Evolutionary conservation across 2,113 vertebrate genomes (phyloP).

Genomic region (Rattus rattus): DNA sequence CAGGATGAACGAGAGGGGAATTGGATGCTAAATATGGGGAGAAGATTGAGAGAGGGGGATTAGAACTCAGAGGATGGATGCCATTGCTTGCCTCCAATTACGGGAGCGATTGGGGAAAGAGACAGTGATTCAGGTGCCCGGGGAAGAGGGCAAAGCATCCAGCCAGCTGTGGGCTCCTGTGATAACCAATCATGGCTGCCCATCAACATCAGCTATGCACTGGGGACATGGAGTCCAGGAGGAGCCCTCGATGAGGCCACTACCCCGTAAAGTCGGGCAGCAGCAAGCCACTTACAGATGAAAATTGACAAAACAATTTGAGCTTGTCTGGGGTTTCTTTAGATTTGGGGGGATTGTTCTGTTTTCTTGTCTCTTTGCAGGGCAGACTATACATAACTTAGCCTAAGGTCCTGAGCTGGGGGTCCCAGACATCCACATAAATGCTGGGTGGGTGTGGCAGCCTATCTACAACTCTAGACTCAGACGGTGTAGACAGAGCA

Average conservation of each 20-base stretch:
- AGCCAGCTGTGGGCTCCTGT: no score
- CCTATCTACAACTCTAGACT: not conserved
- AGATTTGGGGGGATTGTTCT: no score
- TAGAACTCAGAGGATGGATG: not conserved
- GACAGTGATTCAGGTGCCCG: not conserved
- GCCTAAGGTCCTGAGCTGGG: not conserved
- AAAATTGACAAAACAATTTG: rapidly evolving
- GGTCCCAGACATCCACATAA: not conserved
- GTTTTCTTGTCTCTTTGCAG: not conserved
- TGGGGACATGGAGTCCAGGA: not conserved
- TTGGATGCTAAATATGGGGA: not conserved
- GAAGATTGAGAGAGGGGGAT: not conserved
- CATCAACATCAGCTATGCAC: not conserved
- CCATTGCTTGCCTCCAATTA: not conserved
- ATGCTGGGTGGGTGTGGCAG: not conserved
- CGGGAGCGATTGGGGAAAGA: not conserved
- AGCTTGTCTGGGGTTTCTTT: not conserved
- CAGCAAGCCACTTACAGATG: not conserved
- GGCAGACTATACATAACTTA: not conserved
- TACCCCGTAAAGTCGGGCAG: not conserved
- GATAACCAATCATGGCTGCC: rapidly evolving
- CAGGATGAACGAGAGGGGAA: not conserved
- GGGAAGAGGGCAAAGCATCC: not conserved
- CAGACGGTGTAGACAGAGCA: not conserved
- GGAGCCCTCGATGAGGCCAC: not conserved